Evolutionary conservation across 2,113 vertebrate genomes (phyloP), one percentile per base, ranked within the genome.

Genomic region (Neolamprologus sp.): DNA sequence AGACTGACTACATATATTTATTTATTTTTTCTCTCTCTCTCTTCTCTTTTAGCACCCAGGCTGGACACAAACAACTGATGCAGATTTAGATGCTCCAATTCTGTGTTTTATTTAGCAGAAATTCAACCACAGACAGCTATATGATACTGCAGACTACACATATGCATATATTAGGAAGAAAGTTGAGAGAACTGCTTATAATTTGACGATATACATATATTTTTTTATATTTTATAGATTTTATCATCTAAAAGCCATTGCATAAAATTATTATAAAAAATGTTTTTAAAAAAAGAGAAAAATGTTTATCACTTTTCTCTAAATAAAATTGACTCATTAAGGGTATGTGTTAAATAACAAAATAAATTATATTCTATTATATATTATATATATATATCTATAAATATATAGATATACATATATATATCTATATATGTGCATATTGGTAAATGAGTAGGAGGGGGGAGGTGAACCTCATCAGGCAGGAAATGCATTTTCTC

Each of bases 61-160:
- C 79, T 90, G 85, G 90, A 93, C 91, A 91, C 86, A 95, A 91
- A 94, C 85, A 94, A 88, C 85, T 63, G 85, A 90, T 89, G 90
- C 81, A 89, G 40, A 91, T 91, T 89, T 80, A 21, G 85, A 86
- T 81, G 75, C 75, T 85, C 58, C 85, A 93, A 1, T 58, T 90
- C 26, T 54, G 35, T 2, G 31, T 81, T 37, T 87, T 55, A 85
- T 87, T 84, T 51, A 53, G 28, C 42, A n/a, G 16, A 51, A 85
- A 73, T 33, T 45, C 40, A 42, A 17, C 83, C 14, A 58, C 8
- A 85, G 63, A 88, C 45, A 40, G 53, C 35, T 23, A 42, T 17
- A 14, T 23, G 40, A 8, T 4, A 81, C 33, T 28, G 23, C 28
- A 11, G 4, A 9, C 28, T 68, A 13, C 40, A 49, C 26, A 10